Evolutionary conservation across 92 coral and sea anemone genomes (phyloP), one percentile per base, ranked within the genome.

Genomic region (Meandrina meandrites): DNA sequence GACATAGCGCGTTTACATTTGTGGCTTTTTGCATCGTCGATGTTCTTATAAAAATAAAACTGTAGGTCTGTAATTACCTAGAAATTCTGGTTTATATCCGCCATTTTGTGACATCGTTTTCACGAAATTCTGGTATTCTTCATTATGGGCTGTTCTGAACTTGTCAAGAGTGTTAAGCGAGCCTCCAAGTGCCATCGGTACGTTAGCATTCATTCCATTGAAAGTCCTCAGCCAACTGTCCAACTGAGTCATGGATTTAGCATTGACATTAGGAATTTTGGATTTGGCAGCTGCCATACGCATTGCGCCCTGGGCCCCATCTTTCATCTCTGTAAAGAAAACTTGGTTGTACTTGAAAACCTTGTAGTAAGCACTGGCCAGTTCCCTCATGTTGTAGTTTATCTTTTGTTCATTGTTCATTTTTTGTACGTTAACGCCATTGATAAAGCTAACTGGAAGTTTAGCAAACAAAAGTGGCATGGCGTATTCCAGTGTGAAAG

Each of bases 291-390:
- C 24, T 15, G 37, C 7, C 14, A 22, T 57, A 19, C 45, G 10
- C 53, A 75, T 47, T n/a, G 66, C n/a, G 8, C 8, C 14, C 21
- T 4, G 56, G 35, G 92, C 89, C 36, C 69, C 89, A 9, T 0
- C 4, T 3, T n/a, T 4, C 21, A 93, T 42, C 42, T 68, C 67
- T 9, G 79, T 66, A 66, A 72, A 90, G 54, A 51, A 70, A 1
- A 36, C 30, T 24, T 21, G 37, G 28, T 50, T 40, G 79, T 70
- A 87, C 51, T 71, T 68, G 58, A 19, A 71, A 48, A 92, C 91
- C 80, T 82, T 89, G 53, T 68, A 92, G 68, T 83, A 57, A 0
- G 92, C 92, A 18, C 89, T 88, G 37, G 90, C 94, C 31, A 89
- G 32, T 73, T 89, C 92, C 64, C 86, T 86, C 90, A 92, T 81